phyloP scores from a whole-genome alignment of 1,140 invertebrate species.

The Elymnias hypermnestra region DNA sequence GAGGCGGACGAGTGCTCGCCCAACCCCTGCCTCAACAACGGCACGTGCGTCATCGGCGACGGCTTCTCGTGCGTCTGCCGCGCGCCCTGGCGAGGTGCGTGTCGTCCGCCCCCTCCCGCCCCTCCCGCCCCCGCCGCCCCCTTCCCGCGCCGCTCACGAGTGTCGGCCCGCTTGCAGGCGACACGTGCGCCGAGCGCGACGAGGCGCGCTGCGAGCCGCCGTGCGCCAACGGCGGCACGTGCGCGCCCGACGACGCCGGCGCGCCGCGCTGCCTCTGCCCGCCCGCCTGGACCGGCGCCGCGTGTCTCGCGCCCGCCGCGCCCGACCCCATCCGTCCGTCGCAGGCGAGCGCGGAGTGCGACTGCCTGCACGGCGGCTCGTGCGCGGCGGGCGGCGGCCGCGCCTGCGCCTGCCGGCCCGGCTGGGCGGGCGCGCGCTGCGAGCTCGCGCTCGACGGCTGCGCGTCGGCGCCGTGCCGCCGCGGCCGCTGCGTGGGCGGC shows the following conservation, averaged over 20 bases:
- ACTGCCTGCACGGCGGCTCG: constrained; percentile 31
- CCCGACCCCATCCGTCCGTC: no score
- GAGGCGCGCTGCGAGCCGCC: constrained; percentile 86
- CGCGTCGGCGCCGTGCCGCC: constrained; percentile 78
- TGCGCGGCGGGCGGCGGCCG: constrained; percentile 27
- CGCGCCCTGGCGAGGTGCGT: constrained; percentile 82
- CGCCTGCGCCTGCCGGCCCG: no score
- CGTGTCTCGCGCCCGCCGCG: constrained; percentile 77
- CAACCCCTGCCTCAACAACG: constrained; percentile 90
- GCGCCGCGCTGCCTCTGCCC: constrained; percentile 81
- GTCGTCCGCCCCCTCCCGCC: not conserved
- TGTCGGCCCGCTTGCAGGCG: constrained; percentile 33
- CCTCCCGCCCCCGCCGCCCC: no score
- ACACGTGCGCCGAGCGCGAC: constrained; percentile 36
- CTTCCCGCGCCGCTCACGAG: no score
- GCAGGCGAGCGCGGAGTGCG: constrained; percentile 63
- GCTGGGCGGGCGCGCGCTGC: constrained; percentile 44
- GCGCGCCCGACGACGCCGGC: constrained; percentile 69
- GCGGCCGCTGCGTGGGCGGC: constrained; percentile 88
- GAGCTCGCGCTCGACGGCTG: constrained; percentile 39
- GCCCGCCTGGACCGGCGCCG: constrained; percentile 27
- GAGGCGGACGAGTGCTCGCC: constrained; percentile 88
- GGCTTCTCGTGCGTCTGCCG: constrained; percentile 90
- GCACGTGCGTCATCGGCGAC: constrained; percentile 86
- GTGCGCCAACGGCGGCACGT: constrained; percentile 93